phyloP scores from a whole-genome alignment of 2,888 invertebrate genomes.

The Parthenolecanium corni region DNA sequence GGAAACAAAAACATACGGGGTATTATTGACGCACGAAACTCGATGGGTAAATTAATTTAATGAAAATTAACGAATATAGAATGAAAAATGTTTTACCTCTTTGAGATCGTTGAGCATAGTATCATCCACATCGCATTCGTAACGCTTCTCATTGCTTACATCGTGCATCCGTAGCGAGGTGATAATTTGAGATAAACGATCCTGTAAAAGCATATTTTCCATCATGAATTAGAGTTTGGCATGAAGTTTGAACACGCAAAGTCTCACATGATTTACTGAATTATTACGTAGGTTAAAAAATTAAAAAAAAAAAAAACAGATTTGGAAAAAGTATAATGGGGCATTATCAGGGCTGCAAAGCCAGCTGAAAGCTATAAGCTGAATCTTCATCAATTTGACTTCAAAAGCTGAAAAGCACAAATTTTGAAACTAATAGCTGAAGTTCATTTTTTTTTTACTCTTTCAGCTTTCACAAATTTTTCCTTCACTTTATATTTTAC shows the following conservation, averaged over 20 bases:
- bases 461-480: too few relatives aligned
- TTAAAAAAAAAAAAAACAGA: neutral
- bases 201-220: conserved; percentile 8
- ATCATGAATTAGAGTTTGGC: too few relatives aligned
- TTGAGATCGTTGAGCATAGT: conserved; percentile 19
- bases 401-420: too few relatives aligned
- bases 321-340: conserved; percentile 3
- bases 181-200: conserved; percentile 20
- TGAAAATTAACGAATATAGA: neutral
- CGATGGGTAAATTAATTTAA: neutral
- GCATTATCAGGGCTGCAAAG: neutral
- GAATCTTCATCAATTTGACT: too few relatives aligned
- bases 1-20: conserved; percentile 31
- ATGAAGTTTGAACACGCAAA: too few relatives aligned
- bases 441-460: too few relatives aligned
- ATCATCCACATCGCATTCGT: conserved; percentile 21
- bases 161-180: conserved; percentile 23
- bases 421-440: too few relatives aligned
- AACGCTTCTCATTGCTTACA: conserved; percentile 22
- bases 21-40: neutral
- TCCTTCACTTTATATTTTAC: too few relatives aligned
- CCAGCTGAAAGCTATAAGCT: too few relatives aligned
- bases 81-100: conserved; percentile 4
- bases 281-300: too few relatives aligned
- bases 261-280: too few relatives aligned